These are phyloP conservation scores for Nesidiocoris tenuis DNA, from an alignment of 2,888 invertebrate genomes.

Conservation along the genomic window DNA sequence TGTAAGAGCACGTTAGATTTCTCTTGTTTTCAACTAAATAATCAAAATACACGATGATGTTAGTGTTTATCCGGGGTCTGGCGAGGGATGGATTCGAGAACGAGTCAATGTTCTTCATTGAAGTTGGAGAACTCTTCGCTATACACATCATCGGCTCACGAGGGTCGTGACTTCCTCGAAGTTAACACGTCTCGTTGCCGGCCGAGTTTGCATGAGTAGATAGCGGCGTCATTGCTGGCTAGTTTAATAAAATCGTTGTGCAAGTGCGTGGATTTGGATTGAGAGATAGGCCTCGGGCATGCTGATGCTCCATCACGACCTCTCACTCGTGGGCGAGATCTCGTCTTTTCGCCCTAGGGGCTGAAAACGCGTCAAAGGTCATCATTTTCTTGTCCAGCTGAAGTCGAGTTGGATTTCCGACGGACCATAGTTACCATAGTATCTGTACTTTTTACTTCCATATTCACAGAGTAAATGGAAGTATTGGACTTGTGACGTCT, in stretches of 20 bases:
- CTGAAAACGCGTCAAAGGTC: slow-evolving; percentile 15
- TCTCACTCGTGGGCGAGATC: slow-evolving; percentile 23
- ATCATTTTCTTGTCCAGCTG: neutral
- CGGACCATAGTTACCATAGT: too few relatives aligned
- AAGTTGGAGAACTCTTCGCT: neutral
- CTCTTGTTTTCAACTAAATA: too few relatives aligned
- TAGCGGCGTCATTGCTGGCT: slow-evolving; percentile 12
- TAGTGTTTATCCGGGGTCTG: too few relatives aligned
- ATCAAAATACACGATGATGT: too few relatives aligned
- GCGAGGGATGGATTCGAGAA: too few relatives aligned
- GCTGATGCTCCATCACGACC: slow-evolving; percentile 34
- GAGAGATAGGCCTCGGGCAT: slow-evolving; percentile 25
- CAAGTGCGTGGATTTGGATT: slow-evolving; percentile 26
- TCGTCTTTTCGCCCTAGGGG: slow-evolving; percentile 12
- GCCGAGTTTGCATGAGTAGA: neutral
- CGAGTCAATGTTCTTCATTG: too few relatives aligned
- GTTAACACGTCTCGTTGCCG: neutral
- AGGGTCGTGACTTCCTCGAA: neutral
- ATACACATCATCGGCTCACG: neutral
- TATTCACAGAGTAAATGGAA: too few relatives aligned
- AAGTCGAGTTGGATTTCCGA: neutral
- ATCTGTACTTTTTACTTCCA: too few relatives aligned
- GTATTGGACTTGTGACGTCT: too few relatives aligned
- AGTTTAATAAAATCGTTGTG: slow-evolving; percentile 18
- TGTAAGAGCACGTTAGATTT: too few relatives aligned